These are phyloP conservation scores for Drosophila repleta DNA, from an alignment of 1,140 invertebrate species.

Conservation along the genomic window DNA sequence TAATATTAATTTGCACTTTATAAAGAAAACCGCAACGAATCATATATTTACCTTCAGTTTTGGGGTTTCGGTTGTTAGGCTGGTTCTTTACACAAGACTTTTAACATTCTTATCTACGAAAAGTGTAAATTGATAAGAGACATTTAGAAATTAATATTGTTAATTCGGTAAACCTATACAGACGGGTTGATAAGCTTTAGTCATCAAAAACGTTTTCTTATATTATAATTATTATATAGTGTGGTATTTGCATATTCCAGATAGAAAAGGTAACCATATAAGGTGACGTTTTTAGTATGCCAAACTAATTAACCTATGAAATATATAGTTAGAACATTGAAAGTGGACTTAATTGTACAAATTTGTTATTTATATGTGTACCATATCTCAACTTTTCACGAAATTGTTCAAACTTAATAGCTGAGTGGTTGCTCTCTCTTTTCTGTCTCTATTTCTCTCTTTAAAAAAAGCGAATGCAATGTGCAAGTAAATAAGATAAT, in stretches of 20 bases:
- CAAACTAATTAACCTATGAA: not conserved
- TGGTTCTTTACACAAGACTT: too few species aligned
- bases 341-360: not conserved
- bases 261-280: not conserved
- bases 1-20: not conserved
- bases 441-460: conserved; percentile 58
- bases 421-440: conserved; percentile 52
- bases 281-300: not conserved
- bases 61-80: not conserved
- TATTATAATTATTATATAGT: not conserved
- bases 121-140: not conserved
- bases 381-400: not conserved
- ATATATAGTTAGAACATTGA: not conserved
- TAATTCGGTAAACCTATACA: too few species aligned
- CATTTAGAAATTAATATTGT: too few species aligned
- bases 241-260: not conserved
- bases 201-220: not conserved
- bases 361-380: not conserved
- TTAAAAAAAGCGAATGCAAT: conserved; percentile 37
- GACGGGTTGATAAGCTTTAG: too few species aligned
- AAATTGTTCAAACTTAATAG: conserved; percentile 4
- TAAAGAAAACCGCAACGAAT: not conserved
- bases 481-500: conserved; percentile 35
- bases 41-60: conserved; percentile 1
- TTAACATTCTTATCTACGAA: not conserved